Evolutionary conservation across 2,888 invertebrate species (phyloP).

Genomic region (Dorcus hopei): DNA sequence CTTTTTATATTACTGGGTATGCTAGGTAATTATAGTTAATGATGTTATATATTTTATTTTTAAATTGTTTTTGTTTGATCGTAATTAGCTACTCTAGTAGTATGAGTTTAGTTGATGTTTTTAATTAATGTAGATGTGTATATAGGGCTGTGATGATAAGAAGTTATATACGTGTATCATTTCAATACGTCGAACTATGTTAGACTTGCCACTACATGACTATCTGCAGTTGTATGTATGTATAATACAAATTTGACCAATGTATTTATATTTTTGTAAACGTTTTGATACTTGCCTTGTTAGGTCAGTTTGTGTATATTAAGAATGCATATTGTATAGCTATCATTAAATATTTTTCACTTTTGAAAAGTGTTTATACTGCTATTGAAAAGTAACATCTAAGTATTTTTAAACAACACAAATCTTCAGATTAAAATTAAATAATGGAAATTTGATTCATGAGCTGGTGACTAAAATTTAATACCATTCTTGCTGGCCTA

Average conservation of each 20-base stretch:
- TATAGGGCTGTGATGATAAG: slow-evolving; percentile 19
- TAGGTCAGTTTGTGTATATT: not conserved
- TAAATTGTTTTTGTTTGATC: too few relatives aligned
- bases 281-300: slow-evolving; percentile 19
- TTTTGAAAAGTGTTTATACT: too few relatives aligned
- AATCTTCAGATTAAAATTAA: too few relatives aligned
- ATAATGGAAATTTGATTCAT: too few relatives aligned
- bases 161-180: not conserved
- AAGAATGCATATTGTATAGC: too few relatives aligned
- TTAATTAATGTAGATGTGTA: slow-evolving; percentile 4
- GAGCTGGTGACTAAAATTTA: too few relatives aligned
- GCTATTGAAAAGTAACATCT: too few relatives aligned
- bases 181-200: not conserved
- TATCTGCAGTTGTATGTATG: not conserved
- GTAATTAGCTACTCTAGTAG: not conserved
- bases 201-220: slow-evolving; percentile 15
- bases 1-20: not conserved
- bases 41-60: too few relatives aligned
- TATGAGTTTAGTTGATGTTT: slow-evolving; percentile 1
- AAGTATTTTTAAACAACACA: too few relatives aligned
- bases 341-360: too few relatives aligned
- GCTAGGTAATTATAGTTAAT: too few relatives aligned
- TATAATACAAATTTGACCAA: slow-evolving; percentile 8
- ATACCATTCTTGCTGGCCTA: too few relatives aligned
- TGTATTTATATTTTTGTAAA: slow-evolving; percentile 18